phyloP scores from a whole-genome alignment of 2,113 vertebrate species.

The Anhinga rufa region DNA sequence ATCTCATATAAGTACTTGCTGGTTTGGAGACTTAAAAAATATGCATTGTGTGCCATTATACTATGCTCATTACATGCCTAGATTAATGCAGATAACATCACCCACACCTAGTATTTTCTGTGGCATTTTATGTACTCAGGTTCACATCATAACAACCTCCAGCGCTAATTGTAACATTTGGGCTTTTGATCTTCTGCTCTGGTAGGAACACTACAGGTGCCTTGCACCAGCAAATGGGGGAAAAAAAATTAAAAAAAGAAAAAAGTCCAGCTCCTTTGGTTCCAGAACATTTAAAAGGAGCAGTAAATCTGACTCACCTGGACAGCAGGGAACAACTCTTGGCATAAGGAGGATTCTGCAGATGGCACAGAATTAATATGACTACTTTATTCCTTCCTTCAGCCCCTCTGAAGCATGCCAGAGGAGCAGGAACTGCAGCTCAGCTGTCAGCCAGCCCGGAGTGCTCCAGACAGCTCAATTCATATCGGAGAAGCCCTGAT shows the following conservation, averaged over 20 bases:
- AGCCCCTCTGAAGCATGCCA: not conserved
- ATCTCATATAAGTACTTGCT: not conserved
- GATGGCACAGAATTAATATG: not conserved
- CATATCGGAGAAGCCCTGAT: not conserved
- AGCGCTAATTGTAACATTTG: not conserved
- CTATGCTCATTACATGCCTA: not conserved
- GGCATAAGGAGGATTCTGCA: not conserved
- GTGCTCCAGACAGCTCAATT: not conserved
- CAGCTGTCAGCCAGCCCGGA: not conserved
- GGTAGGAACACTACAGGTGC: not conserved
- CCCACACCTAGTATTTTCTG: not conserved
- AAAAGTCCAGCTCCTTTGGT: not conserved
- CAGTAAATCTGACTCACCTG: not conserved
- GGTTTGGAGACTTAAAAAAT: slow-evolving; percentile 17
- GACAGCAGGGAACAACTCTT: not conserved
- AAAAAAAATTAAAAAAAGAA: not conserved
- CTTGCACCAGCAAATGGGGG: not conserved
- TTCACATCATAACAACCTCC: not conserved
- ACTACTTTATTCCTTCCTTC: not conserved
- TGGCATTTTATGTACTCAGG: not conserved
- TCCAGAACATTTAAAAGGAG: not conserved
- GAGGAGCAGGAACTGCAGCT: not conserved
- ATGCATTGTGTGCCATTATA: not conserved
- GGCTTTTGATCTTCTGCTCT: not conserved
- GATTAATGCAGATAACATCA: slow-evolving; percentile 16